Evolutionary conservation across 2,797 vertebrate genomes (phyloP).

Genomic region (Sarcoramphus papa): DNA sequence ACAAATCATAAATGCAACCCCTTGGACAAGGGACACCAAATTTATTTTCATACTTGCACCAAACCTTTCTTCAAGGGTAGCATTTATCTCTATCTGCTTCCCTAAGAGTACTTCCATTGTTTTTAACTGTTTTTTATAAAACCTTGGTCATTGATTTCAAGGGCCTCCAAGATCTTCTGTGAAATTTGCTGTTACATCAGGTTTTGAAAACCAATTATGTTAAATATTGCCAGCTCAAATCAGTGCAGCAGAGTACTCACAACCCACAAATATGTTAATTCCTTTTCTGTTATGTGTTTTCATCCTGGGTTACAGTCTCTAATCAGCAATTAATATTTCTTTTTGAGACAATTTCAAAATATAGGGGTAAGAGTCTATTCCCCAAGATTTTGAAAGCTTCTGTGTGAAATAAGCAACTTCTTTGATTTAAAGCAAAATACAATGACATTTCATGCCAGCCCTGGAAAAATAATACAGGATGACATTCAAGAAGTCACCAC

Average conservation of each 20-base stretch:
- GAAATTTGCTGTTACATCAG: background rate
- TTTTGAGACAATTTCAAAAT: background rate
- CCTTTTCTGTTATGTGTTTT: background rate
- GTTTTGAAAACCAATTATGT: background rate
- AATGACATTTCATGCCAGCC: constrained; percentile 31
- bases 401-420: constrained; percentile 35
- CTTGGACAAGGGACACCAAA: accelerated
- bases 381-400: background rate
- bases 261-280: background rate
- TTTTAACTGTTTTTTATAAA: background rate
- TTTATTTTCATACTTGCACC: background rate
- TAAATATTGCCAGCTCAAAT: background rate
- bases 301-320: background rate
- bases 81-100: background rate
- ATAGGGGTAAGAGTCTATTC: background rate
- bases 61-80: background rate
- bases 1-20: background rate
- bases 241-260: background rate
- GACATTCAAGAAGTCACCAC: constrained; percentile 56
- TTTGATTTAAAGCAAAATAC: constrained; percentile 49
- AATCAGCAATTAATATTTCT: background rate
- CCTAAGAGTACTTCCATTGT: background rate
- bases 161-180: background rate
- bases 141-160: background rate
- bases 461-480: constrained; percentile 23